Base-by-base conservation (phyloP, 2,113 vertebrate genomes). In the Alaudala cheleensis region DNA sequence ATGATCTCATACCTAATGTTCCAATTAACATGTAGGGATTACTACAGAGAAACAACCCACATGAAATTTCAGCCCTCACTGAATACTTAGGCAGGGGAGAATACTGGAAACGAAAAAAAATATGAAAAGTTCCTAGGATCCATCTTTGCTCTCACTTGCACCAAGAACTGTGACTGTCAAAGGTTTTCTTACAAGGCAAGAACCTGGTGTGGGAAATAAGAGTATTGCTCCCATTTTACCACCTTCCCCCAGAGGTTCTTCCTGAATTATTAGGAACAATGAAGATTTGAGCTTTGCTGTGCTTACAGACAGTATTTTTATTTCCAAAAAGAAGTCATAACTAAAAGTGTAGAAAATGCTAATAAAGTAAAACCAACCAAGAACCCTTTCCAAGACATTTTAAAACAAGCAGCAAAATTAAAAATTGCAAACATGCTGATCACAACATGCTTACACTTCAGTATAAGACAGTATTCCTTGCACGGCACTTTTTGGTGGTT, bases 401-500 rank as follows among this genome's bases (percentile, higher is more conserved):
- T 70, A 29, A 95, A 96, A 92, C 60, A 22, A 90, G 78, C 39
- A 95, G 65, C 39, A 93, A 90, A 96, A 95, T 84, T 90, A 86
- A 94, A 86, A 96, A 51, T 84, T 80, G 86, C 92, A 81, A 86
- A 73, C 28, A 50, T 74, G 62, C 74, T 90, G 91, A 82, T 86
- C 65, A 16, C 66, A 96, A 95, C 17, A 13, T 25, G 65, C 88
- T 97, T 93, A 82, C 34, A 70, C 84, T 96, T 96, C 88, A 90
- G 83, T 25, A 81, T 65, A 85, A 92, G 93, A 50, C 81, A 95
- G 73, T 40, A 95, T 42, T 92, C 93, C 96, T 60, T 93, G 86
- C 92, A 66, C 89, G 96, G 97, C 97, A 96, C 28, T 96, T 98
- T 96, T 94, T 34, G 81, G 91, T 96, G 85, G 86, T 96, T 98